Base-by-base conservation (phyloP, 2,888 invertebrate species). In the Drosophila cognata region DNA sequence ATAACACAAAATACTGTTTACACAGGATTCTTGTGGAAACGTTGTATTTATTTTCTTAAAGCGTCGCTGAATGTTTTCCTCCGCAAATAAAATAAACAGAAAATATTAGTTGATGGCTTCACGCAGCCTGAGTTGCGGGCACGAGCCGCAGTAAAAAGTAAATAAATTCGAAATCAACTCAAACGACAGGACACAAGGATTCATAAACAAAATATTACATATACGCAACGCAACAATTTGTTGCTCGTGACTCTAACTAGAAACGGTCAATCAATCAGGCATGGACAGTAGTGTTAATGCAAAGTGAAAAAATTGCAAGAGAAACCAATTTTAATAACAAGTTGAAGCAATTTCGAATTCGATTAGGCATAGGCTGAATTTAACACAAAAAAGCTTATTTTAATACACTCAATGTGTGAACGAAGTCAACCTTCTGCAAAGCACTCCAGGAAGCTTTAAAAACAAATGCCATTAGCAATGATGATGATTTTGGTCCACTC, bases 401-500 rank as follows among this genome's bases (percentile, higher is more conserved):
- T 8, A 25, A 46, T 25, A 4, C 21, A 46, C 21, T 46, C 25
- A 46, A 25, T 46, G 46, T 46, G 16, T 46, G 46, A 25, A 46
- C 8, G 25, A 16, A 56, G n/a, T 38, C 35, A 28, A 38, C 28
- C 13, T 8, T 25, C 16, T 4, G 16, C 21, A 8, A 51, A 29
- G 18, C 18, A 29, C 29, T 29, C 5, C 6, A n/a, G 6, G 29
- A 50, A n/a, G 3, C 18, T 10, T 6, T 31, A 16, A 6, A 6
- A 13, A 8, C 50, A 51, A 50, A 50, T 29, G 29, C 13, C 28
- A n/a, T 60, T 50, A 50, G 36, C 28, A 50, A 50, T 33, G 48
- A n/a, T 25, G 36, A 21, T 28, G 50, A 60, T 29, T 50, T 35
- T 36, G 28, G 60, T 35, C 21, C 36, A 60, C 50, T 51, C 21